Percentiles rank a stretch among this genome's conserved stretches.
These are phyloP conservation scores for Gobius niger DNA, from an alignment of 2,113 vertebrate genomes.

Conservation along the genomic window DNA sequence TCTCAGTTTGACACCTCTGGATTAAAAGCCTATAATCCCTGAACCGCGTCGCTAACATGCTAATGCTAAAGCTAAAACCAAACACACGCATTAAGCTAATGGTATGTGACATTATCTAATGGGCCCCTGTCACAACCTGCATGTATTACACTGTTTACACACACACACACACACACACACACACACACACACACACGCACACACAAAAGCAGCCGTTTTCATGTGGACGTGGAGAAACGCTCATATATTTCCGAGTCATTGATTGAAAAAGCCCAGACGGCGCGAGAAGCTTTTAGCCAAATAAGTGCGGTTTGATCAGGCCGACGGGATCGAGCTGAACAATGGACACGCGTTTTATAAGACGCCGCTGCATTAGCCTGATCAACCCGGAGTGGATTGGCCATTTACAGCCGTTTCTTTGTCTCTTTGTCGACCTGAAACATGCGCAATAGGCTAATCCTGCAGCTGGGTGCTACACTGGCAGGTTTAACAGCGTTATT, in stretches of 20 bases:
- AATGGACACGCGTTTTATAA: conserved; percentile 7
- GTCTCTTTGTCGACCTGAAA: background rate
- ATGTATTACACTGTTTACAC: conserved; percentile 2
- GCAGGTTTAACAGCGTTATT: too few species aligned
- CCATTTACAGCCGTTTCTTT: background rate
- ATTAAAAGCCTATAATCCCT: background rate
- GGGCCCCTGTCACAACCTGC: background rate
- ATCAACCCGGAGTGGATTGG: background rate
- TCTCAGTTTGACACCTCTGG: background rate
- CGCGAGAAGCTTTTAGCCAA: background rate
- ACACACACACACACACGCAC: too few species aligned
- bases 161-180: background rate
- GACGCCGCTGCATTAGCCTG: background rate
- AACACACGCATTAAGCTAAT: conserved; percentile 1
- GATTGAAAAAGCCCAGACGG: background rate
- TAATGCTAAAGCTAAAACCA: background rate
- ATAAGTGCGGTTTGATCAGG: conserved; percentile 3
- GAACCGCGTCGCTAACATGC: conserved; percentile 1
- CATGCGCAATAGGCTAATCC: too few species aligned
- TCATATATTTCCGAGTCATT: conserved; percentile 4
- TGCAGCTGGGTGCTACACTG: too few species aligned
- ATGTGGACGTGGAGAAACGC: conserved; percentile 3
- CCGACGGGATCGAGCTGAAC: background rate
- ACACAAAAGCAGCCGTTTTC: background rate
- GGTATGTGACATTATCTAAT: conserved; percentile 5